These are phyloP conservation scores for Troilus luridus DNA, from an alignment of 2,888 invertebrate species.

Conservation along the genomic window DNA sequence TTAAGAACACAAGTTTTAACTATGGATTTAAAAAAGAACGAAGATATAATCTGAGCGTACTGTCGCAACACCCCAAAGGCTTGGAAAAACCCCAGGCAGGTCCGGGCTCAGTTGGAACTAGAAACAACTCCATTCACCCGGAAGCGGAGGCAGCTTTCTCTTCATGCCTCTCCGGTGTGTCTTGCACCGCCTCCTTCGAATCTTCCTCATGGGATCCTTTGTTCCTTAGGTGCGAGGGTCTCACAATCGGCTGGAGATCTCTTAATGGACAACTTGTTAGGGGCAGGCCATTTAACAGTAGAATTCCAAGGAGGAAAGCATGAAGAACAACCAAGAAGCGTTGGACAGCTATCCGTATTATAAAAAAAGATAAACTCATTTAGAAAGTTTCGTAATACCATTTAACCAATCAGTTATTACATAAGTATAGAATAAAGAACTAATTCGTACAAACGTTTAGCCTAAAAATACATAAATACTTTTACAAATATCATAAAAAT, in stretches of 20 bases:
- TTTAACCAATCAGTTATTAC: too few species aligned
- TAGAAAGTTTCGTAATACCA: too few species aligned
- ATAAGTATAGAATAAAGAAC: too few species aligned
- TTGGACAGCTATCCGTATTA: too few species aligned
- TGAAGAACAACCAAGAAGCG: background rate
- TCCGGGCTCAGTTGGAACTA: background rate
- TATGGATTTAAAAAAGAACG: background rate
- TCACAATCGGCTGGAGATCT: background rate
- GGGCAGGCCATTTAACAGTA: background rate
- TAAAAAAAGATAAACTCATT: too few species aligned
- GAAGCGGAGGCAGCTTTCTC: conserved; percentile 31
- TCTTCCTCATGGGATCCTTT: background rate
- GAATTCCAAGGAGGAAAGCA: background rate
- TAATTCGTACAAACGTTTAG: too few species aligned
- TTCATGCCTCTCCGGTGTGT: background rate
- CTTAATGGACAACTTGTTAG: background rate
- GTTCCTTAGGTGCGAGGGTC: background rate
- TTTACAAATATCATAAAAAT: too few species aligned
- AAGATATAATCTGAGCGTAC: background rate
- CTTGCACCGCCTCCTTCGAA: background rate
- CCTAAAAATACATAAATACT: too few species aligned
- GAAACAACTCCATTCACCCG: conserved; percentile 29
- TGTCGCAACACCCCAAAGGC: background rate
- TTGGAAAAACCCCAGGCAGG: background rate
- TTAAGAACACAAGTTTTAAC: background rate